phyloP scores from a whole-genome alignment of 2,113 vertebrate genomes.

The Neolamprologus falcicula region DNA sequence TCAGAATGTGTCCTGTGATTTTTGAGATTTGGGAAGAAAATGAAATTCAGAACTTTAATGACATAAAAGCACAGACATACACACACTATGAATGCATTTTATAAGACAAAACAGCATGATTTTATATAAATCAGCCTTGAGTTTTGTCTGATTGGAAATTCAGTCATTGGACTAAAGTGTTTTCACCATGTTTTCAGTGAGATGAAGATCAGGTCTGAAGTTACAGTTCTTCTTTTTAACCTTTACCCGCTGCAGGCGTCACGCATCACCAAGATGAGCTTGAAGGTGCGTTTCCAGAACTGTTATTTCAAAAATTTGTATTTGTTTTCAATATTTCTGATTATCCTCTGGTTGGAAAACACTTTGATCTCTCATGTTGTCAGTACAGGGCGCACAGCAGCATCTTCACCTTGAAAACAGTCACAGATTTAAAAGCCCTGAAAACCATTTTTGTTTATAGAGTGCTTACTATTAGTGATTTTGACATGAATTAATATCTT shows the following conservation, averaged over 20 bases:
- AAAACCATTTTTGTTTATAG: background rate
- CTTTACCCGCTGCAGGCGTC: too few relatives aligned
- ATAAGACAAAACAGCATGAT: background rate
- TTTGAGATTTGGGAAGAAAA: background rate
- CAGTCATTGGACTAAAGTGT: background rate
- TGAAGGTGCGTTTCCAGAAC: background rate
- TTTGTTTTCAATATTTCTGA: background rate
- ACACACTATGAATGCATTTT: background rate
- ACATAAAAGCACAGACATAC: background rate
- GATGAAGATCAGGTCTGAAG: background rate
- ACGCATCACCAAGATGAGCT: background rate
- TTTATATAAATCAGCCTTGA: background rate
- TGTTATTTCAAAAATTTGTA: rapidly evolving
- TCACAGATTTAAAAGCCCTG: background rate
- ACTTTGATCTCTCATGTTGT: background rate
- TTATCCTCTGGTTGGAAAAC: background rate
- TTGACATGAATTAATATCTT: background rate
- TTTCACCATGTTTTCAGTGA: background rate
- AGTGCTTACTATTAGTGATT: background rate
- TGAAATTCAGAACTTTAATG: background rate
- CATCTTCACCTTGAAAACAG: background rate
- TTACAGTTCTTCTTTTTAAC: background rate
- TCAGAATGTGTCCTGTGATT: background rate
- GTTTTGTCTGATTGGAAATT: background rate
- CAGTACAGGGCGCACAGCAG: background rate